Percentiles rank a stretch among this genome's conserved stretches.
Evolutionary conservation across 1,140 invertebrate genomes (phyloP).

Genomic region (Drosophila saltans): DNA sequence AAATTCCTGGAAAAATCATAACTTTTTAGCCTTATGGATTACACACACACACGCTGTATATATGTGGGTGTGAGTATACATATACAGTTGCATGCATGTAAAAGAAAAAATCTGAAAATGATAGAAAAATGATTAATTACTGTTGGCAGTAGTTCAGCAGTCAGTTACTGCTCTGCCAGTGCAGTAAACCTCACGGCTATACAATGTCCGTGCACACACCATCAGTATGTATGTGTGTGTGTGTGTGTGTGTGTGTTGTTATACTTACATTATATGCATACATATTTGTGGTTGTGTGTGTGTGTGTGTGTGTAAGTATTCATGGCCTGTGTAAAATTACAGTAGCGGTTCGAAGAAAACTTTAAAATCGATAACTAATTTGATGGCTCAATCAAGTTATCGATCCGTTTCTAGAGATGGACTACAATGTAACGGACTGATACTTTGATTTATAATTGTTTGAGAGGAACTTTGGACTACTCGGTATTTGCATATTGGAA

Average conservation of each 20-base stretch:
- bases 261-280: neutral
- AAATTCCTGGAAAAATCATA: constrained; percentile 57
- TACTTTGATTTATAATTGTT: too few relatives aligned
- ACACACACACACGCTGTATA: constrained; percentile 1
- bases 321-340: constrained; percentile 36
- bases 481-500: too few relatives aligned
- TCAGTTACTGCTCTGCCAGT: constrained; percentile 60
- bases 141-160: constrained; percentile 82
- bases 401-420: neutral
- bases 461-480: too few relatives aligned
- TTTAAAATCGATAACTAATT: neutral
- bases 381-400: neutral
- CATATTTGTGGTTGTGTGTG: neutral
- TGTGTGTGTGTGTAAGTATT: constrained; percentile 47
- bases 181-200: constrained; percentile 61
- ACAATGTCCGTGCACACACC: constrained; percentile 23
- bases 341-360: neutral
- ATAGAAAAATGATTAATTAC: constrained; percentile 83
- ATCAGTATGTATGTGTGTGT: constrained; percentile 14
- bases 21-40: constrained; percentile 42
- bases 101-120: constrained; percentile 83
- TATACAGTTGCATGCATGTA: neutral
- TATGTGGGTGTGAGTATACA: constrained; percentile 7
- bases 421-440: too few relatives aligned
- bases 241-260: constrained; percentile 24